These are phyloP conservation scores for Papilio polyxenes DNA, from an alignment of 1,140 invertebrate species.

Conservation along the genomic window DNA sequence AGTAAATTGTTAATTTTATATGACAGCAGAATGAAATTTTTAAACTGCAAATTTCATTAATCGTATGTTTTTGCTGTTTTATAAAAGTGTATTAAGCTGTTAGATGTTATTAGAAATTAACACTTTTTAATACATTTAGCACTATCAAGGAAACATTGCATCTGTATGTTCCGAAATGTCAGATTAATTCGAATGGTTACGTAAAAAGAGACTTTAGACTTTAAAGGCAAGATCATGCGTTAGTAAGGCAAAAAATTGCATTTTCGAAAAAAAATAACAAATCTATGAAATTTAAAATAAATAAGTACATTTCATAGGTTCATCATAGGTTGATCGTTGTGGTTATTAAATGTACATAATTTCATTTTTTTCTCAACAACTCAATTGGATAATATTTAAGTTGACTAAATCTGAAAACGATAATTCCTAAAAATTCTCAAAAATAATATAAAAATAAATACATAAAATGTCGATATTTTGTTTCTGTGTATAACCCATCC, in stretches of 20 bases:
- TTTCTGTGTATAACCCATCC: constrained; percentile 42
- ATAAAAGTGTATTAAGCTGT: not conserved
- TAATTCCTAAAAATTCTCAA: not conserved
- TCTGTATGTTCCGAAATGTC: not conserved
- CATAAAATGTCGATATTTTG: constrained; percentile 9
- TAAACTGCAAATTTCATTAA: not conserved
- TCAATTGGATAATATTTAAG: too few species aligned
- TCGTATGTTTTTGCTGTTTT: not conserved
- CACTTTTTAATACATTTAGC: not conserved
- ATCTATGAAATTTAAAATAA: too few species aligned
- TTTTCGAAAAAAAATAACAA: too few species aligned
- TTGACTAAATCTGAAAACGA: not conserved
- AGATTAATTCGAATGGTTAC: constrained; percentile 14
- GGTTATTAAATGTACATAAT: too few species aligned
- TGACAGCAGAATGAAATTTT: not conserved
- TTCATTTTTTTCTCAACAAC: too few species aligned
- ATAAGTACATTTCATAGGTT: too few species aligned
- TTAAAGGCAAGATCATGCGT: not conserved
- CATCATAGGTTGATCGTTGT: too few species aligned
- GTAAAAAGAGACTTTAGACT: not conserved
- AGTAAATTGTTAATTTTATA: not conserved
- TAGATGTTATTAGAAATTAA: not conserved
- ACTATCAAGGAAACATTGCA: not conserved
- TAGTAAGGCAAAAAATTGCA: not conserved
- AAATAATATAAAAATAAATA: not conserved